Evolutionary conservation across 2,888 invertebrate species (phyloP).

Genomic region (Venusia cambrica): DNA sequence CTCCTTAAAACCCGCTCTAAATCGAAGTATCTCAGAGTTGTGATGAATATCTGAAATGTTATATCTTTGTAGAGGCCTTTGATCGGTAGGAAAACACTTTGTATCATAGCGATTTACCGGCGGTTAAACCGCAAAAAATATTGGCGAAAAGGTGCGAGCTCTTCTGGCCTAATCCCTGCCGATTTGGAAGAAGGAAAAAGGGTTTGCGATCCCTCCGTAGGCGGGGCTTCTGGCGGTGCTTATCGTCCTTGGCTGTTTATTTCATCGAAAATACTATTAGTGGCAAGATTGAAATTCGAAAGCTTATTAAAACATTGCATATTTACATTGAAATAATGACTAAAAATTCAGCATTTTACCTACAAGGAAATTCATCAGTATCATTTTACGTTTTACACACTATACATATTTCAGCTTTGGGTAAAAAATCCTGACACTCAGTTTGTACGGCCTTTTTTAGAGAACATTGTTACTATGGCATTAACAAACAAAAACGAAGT

Average conservation of each 20-base stretch:
- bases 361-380: too few species aligned
- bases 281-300: slow-evolving; percentile 49
- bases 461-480: too few species aligned
- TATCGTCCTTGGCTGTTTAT: slow-evolving; percentile 67
- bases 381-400: too few species aligned
- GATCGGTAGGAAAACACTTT: slow-evolving; percentile 58
- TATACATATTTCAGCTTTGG: too few species aligned
- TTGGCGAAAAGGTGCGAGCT: slow-evolving; percentile 72
- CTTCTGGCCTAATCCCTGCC: slow-evolving; percentile 71
- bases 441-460: too few species aligned
- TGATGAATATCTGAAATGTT: slow-evolving; percentile 46
- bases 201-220: slow-evolving; percentile 55
- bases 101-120: slow-evolving; percentile 61
- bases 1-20: slow-evolving; percentile 40
- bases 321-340: slow-evolving; percentile 15
- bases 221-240: slow-evolving; percentile 54
- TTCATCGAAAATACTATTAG: slow-evolving; percentile 53
- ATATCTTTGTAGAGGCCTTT: slow-evolving; percentile 53
- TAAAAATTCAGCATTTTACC: too few species aligned
- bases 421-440: too few species aligned
- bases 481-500: too few species aligned
- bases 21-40: slow-evolving; percentile 44
- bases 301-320: slow-evolving; percentile 30
- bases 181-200: slow-evolving; percentile 77
- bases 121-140: slow-evolving; percentile 69